Evolutionary conservation across 35 echinoderm and acorn worm species (phyloP), one percentile per base, ranked within the genome.

Genomic region (Chiridota heheva): DNA sequence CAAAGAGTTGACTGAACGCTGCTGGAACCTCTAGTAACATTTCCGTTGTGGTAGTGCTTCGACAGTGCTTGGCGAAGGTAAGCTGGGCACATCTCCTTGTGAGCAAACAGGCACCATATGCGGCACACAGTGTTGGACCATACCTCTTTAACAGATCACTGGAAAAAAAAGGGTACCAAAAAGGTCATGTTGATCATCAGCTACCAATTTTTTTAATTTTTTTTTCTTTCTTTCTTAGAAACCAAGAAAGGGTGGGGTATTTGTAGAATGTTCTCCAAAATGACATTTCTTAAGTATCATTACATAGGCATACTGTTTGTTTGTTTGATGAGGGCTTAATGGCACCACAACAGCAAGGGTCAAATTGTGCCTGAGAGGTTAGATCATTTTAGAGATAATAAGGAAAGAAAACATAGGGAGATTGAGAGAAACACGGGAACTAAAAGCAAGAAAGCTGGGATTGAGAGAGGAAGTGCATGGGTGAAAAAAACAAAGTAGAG

Each of bases 11-110:
- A 7, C 40, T 53, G 57, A 88, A 97, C n/a, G 89, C 93, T 59
- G 60, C 60, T 29, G 44, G 70, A 48, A 97, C 70, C 62, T 97
- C 68, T 36, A 53, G 37, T 40, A 91, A 72, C 63, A 97, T 76
- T 64, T 97, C 93, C 35, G 93, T 81, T 17, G 93, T 97, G 5
- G 84, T 84, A 44, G 80, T 97, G 29, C 88, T 86, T 25, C 93
- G 48, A 18, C 82, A 57, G 30, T 72, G 45, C 57, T 80, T 86
- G 2, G 42, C 41, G 65, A 97, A 97, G 25, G 93, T 89, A 2
- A 78, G 53, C 10, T 80, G 76, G 7, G 83, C 63, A 73, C 93
- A 91, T 28, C 78, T 72, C 47, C 84, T 87, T 8, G 93, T 97
- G 24, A 97, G 40, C 2, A 97, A 73, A 29, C 88, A 97, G 20